Percentiles rank a stretch among this genome's conserved stretches.
These are phyloP conservation scores for Raphicerus campestris DNA, from an alignment of 2,113 vertebrate genomes.

Conservation along the genomic window DNA sequence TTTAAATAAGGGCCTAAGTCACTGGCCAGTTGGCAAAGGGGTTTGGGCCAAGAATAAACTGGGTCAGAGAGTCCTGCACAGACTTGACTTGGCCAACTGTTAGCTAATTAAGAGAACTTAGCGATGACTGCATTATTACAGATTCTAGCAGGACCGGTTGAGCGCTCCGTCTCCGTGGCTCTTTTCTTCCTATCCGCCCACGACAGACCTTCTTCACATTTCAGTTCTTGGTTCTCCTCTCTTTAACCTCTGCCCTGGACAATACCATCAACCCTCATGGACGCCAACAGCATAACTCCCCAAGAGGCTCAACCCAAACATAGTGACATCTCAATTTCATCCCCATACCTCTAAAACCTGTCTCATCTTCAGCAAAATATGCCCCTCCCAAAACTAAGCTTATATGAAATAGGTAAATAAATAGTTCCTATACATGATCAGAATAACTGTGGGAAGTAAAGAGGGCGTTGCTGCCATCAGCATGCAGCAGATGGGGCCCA, in stretches of 20 bases:
- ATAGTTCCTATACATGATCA: neutral
- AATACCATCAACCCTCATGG: neutral
- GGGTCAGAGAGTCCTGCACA: constrained; percentile 57
- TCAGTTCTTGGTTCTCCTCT: neutral
- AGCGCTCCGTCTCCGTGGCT: neutral
- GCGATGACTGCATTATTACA: constrained; percentile 49
- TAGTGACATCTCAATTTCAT: neutral
- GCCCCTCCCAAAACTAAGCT: neutral
- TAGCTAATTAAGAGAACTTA: constrained; percentile 56
- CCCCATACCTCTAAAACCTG: neutral
- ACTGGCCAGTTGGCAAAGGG: constrained; percentile 47
- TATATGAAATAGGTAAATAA: neutral
- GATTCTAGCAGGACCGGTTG: constrained; percentile 62
- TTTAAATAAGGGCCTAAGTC: constrained; percentile 23
- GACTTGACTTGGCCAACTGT: constrained; percentile 52
- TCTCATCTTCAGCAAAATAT: neutral
- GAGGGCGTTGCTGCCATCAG: accelerated
- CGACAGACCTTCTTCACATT: neutral
- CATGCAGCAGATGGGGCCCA: neutral
- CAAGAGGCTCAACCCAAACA: neutral
- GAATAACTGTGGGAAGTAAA: neutral
- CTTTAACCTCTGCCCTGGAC: neutral
- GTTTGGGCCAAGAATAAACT: constrained; percentile 45
- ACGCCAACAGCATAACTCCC: neutral
- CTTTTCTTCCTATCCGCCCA: neutral